These are phyloP conservation scores for Nephila pilipes DNA, from an alignment of 1,140 invertebrate genomes.

Conservation along the genomic window DNA sequence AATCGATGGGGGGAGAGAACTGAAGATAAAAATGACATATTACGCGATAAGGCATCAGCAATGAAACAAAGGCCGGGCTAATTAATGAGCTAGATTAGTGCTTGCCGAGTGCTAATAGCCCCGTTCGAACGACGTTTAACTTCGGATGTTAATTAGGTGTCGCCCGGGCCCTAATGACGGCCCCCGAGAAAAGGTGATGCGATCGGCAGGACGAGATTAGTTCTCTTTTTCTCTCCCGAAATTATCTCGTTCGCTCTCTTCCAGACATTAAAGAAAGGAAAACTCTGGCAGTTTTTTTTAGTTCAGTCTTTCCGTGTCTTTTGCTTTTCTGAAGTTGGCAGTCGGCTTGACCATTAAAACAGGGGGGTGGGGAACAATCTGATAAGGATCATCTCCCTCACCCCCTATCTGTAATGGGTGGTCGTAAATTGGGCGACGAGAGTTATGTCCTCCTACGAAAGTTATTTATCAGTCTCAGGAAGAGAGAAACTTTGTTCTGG, in stretches of 20 bases:
- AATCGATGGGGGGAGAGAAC: constrained; percentile 49
- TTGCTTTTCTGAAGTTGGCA: neutral
- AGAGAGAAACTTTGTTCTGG: neutral
- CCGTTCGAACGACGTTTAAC: constrained; percentile 62
- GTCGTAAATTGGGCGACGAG: neutral
- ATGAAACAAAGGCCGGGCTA: constrained; percentile 74
- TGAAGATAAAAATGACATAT: constrained; percentile 77
- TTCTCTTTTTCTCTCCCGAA: neutral
- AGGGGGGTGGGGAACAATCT: neutral
- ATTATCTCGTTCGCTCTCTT: neutral
- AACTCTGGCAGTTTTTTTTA: constrained; percentile 16
- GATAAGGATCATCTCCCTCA: neutral
- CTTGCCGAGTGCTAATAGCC: constrained; percentile 48
- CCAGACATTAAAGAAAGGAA: constrained; percentile 5
- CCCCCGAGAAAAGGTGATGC: constrained; percentile 61
- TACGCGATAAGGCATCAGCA: constrained; percentile 77
- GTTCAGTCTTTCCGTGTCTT: neutral
- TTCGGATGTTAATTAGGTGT: constrained; percentile 70
- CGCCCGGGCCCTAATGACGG: neutral
- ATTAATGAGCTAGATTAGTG: constrained; percentile 77
- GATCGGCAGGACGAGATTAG: constrained; percentile 37
- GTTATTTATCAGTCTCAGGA: neutral
- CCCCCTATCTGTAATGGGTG: neutral
- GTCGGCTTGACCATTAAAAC: constrained; percentile 22
- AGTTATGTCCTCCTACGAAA: neutral